Conservation (phyloP, 2,797 vertebrate genomes). For the Danionella dracula region DNA sequence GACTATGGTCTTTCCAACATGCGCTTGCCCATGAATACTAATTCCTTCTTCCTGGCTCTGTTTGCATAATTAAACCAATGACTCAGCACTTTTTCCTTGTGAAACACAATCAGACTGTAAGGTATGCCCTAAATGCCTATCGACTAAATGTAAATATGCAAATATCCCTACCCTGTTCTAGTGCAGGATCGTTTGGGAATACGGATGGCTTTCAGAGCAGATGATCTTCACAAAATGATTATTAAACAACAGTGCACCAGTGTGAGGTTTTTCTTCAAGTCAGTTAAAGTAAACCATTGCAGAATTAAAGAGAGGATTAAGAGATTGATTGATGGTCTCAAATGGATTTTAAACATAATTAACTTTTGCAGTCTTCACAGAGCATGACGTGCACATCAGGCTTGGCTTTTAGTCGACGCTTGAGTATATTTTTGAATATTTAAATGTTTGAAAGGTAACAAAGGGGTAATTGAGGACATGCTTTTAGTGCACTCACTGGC, state of each 20-base stretch:
- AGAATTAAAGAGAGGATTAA: constrained; percentile 9
- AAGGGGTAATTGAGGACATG: too few relatives aligned
- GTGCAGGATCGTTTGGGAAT: background rate
- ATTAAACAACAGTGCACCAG: background rate
- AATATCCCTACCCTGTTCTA: background rate
- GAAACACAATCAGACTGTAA: background rate
- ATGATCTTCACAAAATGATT: background rate
- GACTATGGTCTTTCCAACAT: constrained; percentile 1
- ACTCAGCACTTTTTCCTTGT: constrained; percentile 26
- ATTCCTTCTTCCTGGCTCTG: constrained; percentile 1
- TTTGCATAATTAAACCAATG: constrained; percentile 34
- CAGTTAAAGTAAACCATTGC: background rate
- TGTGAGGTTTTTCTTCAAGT: background rate
- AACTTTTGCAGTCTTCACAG: background rate
- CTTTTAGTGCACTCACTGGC: too few relatives aligned
- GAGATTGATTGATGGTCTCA: constrained; percentile 11
- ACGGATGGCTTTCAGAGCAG: background rate
- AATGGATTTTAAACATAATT: constrained; percentile 14
- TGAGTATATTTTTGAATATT: too few relatives aligned
- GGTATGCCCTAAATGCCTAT: constrained; percentile 35
- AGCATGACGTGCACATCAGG: background rate
- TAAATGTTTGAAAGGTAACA: too few relatives aligned
- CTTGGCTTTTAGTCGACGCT: background rate
- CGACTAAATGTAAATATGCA: constrained; percentile 38
- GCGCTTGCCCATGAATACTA: constrained; percentile 14